Evolutionary conservation across 2,113 vertebrate genomes (phyloP).

Genomic region (Pseudorhombus dupliciocellatus): DNA sequence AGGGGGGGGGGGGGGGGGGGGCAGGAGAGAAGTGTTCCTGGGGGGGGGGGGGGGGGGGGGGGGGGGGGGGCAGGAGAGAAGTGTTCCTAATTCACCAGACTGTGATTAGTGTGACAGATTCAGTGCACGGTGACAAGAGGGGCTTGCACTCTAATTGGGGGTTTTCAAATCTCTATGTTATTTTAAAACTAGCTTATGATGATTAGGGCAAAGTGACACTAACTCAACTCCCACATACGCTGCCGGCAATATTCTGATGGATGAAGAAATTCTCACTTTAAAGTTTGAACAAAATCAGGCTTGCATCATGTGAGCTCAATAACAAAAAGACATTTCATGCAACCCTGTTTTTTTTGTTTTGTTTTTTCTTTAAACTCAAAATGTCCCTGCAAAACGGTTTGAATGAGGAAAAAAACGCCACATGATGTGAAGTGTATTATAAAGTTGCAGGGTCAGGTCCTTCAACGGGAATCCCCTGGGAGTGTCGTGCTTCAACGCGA

Average conservation of each 20-base stretch:
- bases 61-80: constrained; percentile 30
- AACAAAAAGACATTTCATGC: constrained; percentile 26
- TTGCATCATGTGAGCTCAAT: constrained; percentile 32
- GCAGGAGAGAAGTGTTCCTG: constrained; percentile 33
- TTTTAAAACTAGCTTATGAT: constrained; percentile 65
- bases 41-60: constrained; percentile 16
- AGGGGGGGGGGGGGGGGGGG: constrained; percentile 16
- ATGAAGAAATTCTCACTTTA: constrained; percentile 43
- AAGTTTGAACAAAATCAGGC: constrained; percentile 24
- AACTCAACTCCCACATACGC: constrained; percentile 62
- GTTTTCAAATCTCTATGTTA: constrained; percentile 56
- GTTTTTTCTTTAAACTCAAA: not conserved
- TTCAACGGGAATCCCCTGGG: constrained; percentile 47
- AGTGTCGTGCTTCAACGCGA: constrained; percentile 15
- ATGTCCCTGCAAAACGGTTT: not conserved
- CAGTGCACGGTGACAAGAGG: constrained; percentile 62
- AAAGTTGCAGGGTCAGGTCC: constrained; percentile 42
- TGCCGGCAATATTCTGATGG: constrained; percentile 34
- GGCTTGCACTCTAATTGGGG: constrained; percentile 67
- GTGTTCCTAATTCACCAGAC: constrained; percentile 56
- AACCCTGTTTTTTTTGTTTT: constrained; percentile 7
- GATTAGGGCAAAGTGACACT: constrained; percentile 66
- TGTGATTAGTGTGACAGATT: constrained; percentile 74
- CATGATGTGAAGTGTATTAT: not conserved
- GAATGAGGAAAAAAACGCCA: not conserved